Evolutionary conservation across 2,888 invertebrate genomes (phyloP).

Genomic region (Eristalis intricaria): DNA sequence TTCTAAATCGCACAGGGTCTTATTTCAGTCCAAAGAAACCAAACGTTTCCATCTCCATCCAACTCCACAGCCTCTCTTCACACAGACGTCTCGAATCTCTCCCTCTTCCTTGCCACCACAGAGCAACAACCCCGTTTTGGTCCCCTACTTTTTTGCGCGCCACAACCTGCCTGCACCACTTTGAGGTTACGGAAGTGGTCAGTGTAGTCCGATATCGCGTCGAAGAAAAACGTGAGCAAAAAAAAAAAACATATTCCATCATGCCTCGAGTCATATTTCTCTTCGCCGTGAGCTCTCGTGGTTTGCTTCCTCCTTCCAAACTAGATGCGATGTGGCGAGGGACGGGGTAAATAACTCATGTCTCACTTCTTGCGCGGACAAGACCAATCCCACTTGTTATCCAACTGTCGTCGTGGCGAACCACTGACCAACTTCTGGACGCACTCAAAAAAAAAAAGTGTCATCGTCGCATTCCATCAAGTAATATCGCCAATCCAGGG

Average conservation of each 20-base stretch:
- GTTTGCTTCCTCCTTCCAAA: not conserved
- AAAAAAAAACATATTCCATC: not conserved
- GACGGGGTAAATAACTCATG: not conserved
- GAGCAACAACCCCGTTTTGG: not conserved
- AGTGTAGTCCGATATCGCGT: constrained; percentile 11
- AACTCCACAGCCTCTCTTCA: not conserved
- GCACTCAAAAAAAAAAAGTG: constrained; percentile 29
- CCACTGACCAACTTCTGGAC: constrained; percentile 67
- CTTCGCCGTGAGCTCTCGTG: not conserved
- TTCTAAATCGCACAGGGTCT: too few species aligned
- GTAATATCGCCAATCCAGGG: constrained; percentile 55
- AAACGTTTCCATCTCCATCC: too few species aligned
- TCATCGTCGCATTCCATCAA: constrained; percentile 66
- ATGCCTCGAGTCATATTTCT: constrained; percentile 2
- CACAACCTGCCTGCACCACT: not conserved
- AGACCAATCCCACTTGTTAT: constrained; percentile 54
- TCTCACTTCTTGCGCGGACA: constrained; percentile 3
- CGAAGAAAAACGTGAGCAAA: not conserved
- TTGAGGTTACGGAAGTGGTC: constrained; percentile 32
- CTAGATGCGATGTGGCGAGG: not conserved
- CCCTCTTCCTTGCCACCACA: not conserved
- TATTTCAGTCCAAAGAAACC: too few species aligned
- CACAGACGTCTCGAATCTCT: not conserved
- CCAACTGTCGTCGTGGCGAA: constrained; percentile 46
- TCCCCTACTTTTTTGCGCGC: not conserved